phyloP scores from a whole-genome alignment of 35 echinoderm and acorn worm species.

The Lytechinus pictus region DNA sequence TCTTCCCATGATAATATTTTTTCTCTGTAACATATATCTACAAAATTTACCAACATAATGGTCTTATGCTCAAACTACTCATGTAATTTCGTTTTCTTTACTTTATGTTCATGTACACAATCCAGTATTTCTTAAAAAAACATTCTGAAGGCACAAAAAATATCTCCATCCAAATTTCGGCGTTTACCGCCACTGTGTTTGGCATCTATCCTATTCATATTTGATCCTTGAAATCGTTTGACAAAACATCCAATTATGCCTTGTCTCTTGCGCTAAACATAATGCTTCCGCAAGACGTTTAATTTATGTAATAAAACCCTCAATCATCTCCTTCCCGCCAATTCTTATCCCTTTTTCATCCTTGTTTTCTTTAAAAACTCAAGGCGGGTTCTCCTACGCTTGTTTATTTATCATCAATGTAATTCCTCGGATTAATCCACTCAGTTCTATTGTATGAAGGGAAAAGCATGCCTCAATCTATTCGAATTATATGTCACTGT shows the following conservation, averaged over 20 bases:
- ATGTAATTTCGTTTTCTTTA: background rate
- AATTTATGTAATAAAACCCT: background rate
- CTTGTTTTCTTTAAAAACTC: background rate
- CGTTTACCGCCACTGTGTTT: background rate
- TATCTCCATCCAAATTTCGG: background rate
- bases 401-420: slow-evolving; percentile 41
- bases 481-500: slow-evolving; percentile 34
- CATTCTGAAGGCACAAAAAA: background rate
- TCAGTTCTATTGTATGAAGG: slow-evolving; percentile 16
- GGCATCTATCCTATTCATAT: background rate
- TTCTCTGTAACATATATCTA: no score
- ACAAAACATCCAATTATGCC: background rate
- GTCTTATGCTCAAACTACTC: background rate
- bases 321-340: background rate
- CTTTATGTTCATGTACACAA: background rate
- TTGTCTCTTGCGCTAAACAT: background rate
- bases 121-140: background rate
- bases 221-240: background rate
- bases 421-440: slow-evolving; percentile 33
- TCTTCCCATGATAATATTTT: no score
- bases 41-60: no score
- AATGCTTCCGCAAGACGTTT: background rate
- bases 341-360: background rate
- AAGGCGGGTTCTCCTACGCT: background rate
- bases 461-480: slow-evolving; percentile 26